These are phyloP conservation scores for Lasioglossum calceatum DNA, from an alignment of 2,888 invertebrate species.

Conservation along the genomic window DNA sequence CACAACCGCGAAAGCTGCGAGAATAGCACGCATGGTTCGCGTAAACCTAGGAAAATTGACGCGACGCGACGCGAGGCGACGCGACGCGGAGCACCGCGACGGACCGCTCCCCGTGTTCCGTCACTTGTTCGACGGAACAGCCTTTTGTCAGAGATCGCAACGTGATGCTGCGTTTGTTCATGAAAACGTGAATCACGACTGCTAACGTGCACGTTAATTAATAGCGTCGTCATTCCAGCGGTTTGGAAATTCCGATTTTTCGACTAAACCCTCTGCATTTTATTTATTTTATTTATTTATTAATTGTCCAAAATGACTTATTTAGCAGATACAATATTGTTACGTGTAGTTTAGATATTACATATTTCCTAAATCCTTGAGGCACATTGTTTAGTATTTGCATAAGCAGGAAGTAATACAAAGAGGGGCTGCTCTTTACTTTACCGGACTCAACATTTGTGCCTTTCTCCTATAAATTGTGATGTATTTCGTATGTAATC, in stretches of 20 bases:
- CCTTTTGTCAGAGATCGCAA: slow-evolving; percentile 12
- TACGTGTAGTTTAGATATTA: too few relatives aligned
- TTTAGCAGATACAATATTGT: too few relatives aligned
- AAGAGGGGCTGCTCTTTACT: too few relatives aligned
- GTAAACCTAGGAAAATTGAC: slow-evolving; percentile 12
- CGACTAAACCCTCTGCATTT: neutral
- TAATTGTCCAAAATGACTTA: too few relatives aligned
- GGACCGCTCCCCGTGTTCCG: slow-evolving; percentile 23
- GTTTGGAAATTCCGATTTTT: neutral
- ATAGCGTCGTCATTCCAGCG: neutral
- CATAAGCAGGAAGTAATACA: too few relatives aligned
- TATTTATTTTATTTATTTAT: neutral
- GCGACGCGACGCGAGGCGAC: slow-evolving; percentile 2
- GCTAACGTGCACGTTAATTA: neutral
- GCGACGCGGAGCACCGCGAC: slow-evolving; percentile 2
- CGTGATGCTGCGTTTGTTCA: neutral
- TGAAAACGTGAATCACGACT: neutral
- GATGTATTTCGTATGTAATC: too few relatives aligned
- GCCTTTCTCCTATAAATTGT: too few relatives aligned
- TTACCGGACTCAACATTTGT: too few relatives aligned
- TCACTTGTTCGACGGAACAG: slow-evolving; percentile 8
- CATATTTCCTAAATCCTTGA: too few relatives aligned
- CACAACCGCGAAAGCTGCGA: neutral
- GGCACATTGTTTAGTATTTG: too few relatives aligned
- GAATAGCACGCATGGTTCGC: neutral